Base-by-base conservation (phyloP, 2,113 vertebrate species). In the Macaca nemestrina region DNA sequence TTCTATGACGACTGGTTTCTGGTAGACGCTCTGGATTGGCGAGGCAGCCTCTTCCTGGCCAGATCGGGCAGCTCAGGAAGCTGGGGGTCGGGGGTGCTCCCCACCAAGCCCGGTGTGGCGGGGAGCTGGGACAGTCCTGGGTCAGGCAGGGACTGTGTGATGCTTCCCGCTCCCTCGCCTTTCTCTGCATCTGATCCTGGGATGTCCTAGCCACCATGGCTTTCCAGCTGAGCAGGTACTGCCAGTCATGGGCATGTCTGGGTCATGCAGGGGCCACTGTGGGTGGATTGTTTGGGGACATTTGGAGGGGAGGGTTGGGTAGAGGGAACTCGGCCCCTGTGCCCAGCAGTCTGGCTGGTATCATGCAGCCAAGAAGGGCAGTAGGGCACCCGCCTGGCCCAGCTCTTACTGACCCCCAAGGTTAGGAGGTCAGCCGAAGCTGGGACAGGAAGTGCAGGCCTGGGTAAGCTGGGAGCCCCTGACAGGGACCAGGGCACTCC, bases 141-240 rank as follows among this genome's bases (percentile, higher is more conserved):
- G 72, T 25, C 38, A 75, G 38, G 38, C 72, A 3, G 5, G 40
- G 38, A 75, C 76, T 38, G n/a, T 20, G 57, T 82, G 23, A 73
- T 43, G 55, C 16, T 25, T 64, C 27, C 27, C 38, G 80, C 57
- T 35, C 50, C 20, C 16, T 48, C 0, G 0, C n/a, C 55, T 88
- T 8, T 5, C 82, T 84, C 61, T 11, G 59, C 57, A n/a, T 68
- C 79, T 25, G 52, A 57, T 57, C 61, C 23, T 3, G 4, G 70
- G 40, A 6, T 17, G 14, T 25, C 40, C 11, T 18, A 18, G 50
- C 76, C 1, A 3, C 50, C 57, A 88, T 96, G 93, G 73, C 97
- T 72, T 87, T 48, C 83, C 98, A 98, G 93, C 97, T 99, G 50
- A 98, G 97, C 97, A 98, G 98, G 99, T 99, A 98, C 50, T 80